phyloP scores from a whole-genome alignment of 2,113 vertebrate genomes.

The Mohoua ochrocephala region DNA sequence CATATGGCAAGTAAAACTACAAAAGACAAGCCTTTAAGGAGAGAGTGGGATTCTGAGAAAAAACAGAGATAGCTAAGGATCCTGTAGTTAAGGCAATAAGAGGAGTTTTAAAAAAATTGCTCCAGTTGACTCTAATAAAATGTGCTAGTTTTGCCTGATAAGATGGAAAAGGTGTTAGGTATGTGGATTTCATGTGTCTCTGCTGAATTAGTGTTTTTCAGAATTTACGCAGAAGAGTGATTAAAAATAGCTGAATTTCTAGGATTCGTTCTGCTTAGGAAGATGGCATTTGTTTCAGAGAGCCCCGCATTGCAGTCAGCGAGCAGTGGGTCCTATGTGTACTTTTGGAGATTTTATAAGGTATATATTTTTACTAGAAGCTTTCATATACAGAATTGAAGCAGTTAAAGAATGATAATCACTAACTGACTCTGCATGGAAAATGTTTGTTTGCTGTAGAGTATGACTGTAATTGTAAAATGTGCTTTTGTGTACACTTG shows the following conservation, averaged over 20 bases:
- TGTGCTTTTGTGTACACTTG: neutral
- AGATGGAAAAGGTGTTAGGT: neutral
- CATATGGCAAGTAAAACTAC: neutral
- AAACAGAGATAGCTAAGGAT: neutral
- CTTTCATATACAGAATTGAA: neutral
- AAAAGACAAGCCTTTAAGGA: neutral
- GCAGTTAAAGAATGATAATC: neutral
- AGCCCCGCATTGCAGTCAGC: constrained; percentile 66
- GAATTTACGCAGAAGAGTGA: constrained; percentile 62
- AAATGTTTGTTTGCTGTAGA: neutral
- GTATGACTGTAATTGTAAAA: neutral
- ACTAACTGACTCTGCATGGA: neutral
- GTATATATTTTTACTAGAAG: neutral
- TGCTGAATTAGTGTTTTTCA: constrained; percentile 15
- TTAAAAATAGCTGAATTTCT: constrained; percentile 67
- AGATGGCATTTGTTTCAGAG: constrained; percentile 51
- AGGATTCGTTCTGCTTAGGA: constrained; percentile 51
- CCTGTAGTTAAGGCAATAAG: neutral
- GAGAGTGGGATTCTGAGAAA: neutral
- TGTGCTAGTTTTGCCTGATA: neutral
- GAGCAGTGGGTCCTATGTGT: constrained; percentile 44
- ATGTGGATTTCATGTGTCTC: neutral
- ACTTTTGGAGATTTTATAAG: constrained; percentile 42
- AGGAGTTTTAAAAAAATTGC: neutral
- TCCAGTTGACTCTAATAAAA: neutral